Evolutionary conservation across 2,888 invertebrate species (phyloP), one percentile per base, ranked within the genome.

Genomic region (Lordiphosa andalusiaca): DNA sequence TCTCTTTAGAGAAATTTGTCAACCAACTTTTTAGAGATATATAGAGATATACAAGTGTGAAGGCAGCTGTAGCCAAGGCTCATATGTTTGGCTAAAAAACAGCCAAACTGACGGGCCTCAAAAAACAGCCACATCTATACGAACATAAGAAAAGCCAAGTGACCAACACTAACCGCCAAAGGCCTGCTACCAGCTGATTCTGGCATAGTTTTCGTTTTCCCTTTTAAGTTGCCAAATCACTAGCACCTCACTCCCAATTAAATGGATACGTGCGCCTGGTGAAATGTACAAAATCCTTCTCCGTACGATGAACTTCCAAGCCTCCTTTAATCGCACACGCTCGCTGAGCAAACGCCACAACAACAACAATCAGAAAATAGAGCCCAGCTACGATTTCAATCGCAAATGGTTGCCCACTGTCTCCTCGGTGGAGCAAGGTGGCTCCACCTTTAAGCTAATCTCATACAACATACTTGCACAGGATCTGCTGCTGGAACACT

Each of bases 381-480:
- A 80, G 6, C 38, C 50, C 2, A 49, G 63, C 16, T 76, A 80
- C 46, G 80, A 80, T 10, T 67, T 25, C 21, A 80, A 80, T 19
- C 64, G 80, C 13, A 51, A 66, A 23, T 80, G 80, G 80, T 59
- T 25, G 35, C 23, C 21, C 35, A 16, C 6, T 30, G 3, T n/a
- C 25, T 2, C 19, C 12, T 10, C 7, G 6, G 25, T 2, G 25
- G 25, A 25, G 2, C 25, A 6, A 25, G 7, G 12, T 4, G 13
- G 2, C 9, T 19, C 55, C 21, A 59, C 42, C 10, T 65, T 77
- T 10, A 77, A 77, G 39, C 19, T 77, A 25, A 91, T 97, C 87
- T 95, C 95, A 0, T 98, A 97, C 89, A 98, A 98, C 88, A 94
- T 98, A 25, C 90, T 98, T 56, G 94, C 97, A 0, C 98, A 98